These are phyloP conservation scores for Plagodis pulveraria DNA, from an alignment of 2,888 invertebrate genomes.

Conservation along the genomic window DNA sequence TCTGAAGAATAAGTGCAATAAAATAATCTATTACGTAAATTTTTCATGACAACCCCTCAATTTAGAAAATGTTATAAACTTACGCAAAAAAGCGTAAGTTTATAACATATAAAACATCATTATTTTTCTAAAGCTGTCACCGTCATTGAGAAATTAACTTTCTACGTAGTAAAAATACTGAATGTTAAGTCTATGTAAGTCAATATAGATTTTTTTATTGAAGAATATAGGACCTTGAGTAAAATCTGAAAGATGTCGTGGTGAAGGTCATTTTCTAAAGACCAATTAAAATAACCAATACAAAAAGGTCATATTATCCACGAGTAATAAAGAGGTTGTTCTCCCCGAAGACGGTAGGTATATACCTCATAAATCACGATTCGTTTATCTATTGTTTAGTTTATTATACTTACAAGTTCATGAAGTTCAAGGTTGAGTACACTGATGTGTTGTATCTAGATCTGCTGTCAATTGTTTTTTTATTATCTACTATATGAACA, in stretches of 20 bases:
- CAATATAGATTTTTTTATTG: not conserved
- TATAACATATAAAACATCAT: too few relatives aligned
- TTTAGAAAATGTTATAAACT: too few relatives aligned
- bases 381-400: constrained; percentile 13
- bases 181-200: not conserved
- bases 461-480: not conserved
- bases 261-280: not conserved
- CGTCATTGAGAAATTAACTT: not conserved
- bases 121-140: too few relatives aligned
- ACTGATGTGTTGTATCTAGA: not conserved
- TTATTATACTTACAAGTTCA: constrained; percentile 8
- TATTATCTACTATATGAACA: not conserved
- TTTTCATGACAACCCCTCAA: too few relatives aligned
- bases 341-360: constrained; percentile 1
- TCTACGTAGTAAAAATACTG: not conserved
- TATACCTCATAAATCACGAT: constrained; percentile 2
- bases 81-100: too few relatives aligned
- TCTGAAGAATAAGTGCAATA: too few relatives aligned
- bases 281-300: not conserved
- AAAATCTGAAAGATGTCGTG: too few relatives aligned
- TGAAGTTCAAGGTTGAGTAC: constrained; percentile 7
- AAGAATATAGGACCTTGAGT: not conserved
- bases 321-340: constrained; percentile 11
- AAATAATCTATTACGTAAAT: too few relatives aligned
- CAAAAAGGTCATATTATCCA: constrained; percentile 4